Evolutionary conservation across 2,888 invertebrate genomes (phyloP).

Genomic region (Ophioninae sp.): DNA sequence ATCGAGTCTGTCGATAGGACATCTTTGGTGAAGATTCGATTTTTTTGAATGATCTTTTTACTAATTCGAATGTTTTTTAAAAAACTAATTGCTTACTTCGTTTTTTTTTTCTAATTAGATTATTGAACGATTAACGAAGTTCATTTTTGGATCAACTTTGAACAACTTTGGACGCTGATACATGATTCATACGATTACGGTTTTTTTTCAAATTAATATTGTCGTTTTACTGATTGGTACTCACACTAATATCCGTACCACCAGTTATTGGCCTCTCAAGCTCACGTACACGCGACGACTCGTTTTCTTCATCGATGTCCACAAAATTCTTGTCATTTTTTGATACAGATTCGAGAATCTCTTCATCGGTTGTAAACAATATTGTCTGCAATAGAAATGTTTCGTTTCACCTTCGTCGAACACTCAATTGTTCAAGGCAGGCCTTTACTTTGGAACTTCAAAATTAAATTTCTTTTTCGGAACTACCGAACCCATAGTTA

Average conservation of each 20-base stretch:
- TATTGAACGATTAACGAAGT: too few relatives aligned
- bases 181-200: not conserved
- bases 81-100: too few relatives aligned
- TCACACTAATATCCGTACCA: conserved; percentile 78
- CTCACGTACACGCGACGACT: conserved; percentile 74
- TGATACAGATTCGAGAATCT: conserved; percentile 86
- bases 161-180: not conserved
- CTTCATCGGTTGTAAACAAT: conserved; percentile 90
- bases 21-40: not conserved
- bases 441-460: too few relatives aligned
- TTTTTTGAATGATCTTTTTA: not conserved
- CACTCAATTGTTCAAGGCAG: too few relatives aligned
- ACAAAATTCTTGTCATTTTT: conserved; percentile 82
- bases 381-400: conserved; percentile 86
- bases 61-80: not conserved
- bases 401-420: not conserved
- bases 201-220: not conserved
- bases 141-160: not conserved
- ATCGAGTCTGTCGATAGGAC: conserved; percentile 26
- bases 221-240: not conserved
- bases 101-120: too few relatives aligned
- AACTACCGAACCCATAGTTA: too few relatives aligned
- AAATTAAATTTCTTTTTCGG: too few relatives aligned
- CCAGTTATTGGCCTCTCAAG: conserved; percentile 85
- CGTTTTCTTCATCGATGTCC: conserved; percentile 79